Conservation (phyloP, 1,140 invertebrate genomes). For the Eupristina koningsbergeri region DNA sequence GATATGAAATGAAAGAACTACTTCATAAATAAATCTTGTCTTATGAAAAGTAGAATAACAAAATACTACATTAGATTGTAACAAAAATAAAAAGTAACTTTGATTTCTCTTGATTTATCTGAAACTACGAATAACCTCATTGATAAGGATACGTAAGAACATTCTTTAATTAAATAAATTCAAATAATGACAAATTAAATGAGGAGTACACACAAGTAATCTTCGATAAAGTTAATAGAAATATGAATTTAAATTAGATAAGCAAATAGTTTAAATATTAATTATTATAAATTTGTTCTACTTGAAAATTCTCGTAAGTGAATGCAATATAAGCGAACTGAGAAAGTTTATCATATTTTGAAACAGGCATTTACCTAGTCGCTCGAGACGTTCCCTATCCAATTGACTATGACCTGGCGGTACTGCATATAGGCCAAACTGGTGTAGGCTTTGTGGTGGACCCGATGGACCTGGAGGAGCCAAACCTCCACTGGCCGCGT, state of each 20-base stretch:
- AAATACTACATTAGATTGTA: slow-evolving; percentile 7
- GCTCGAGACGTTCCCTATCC: slow-evolving; percentile 89
- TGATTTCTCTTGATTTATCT: not conserved
- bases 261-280: not conserved
- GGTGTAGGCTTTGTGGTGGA: slow-evolving; percentile 76
- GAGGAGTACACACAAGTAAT: not conserved
- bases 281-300: slow-evolving; percentile 34
- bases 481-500: slow-evolving; percentile 64
- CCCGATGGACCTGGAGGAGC: slow-evolving; percentile 68
- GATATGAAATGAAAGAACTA: slow-evolving; percentile 7
- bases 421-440: slow-evolving; percentile 75
- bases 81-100: slow-evolving; percentile 21
- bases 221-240: not conserved
- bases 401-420: slow-evolving; percentile 82
- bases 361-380: slow-evolving; percentile 77
- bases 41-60: too few species aligned
- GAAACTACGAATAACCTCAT: not conserved
- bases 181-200: not conserved
- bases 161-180: not conserved
- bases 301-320: slow-evolving; percentile 42
- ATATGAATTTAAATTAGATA: slow-evolving; percentile 19
- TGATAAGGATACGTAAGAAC: not conserved
- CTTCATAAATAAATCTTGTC: slow-evolving; percentile 9
- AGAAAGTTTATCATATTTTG: not conserved
- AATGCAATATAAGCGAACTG: not conserved